Percentiles rank a stretch among this genome's conserved stretches.
Evolutionary conservation across 2,113 vertebrate genomes (phyloP).

Genomic region (Choloepus hoffmanni): DNA sequence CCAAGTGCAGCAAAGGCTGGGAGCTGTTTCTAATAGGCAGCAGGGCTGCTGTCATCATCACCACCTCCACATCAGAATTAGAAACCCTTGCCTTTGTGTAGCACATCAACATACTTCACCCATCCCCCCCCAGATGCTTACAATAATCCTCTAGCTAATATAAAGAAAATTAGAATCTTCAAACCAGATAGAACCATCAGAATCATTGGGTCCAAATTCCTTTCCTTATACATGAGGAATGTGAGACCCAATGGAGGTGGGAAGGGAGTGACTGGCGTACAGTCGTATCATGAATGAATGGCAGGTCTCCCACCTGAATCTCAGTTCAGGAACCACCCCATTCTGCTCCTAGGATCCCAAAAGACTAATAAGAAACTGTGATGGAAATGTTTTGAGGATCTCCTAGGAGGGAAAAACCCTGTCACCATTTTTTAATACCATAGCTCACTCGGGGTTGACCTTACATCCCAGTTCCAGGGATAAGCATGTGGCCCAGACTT

Average conservation of each 20-base stretch:
- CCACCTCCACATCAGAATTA: neutral
- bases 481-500: neutral
- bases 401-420: neutral
- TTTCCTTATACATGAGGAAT: neutral
- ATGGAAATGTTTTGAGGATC: neutral
- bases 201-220: neutral
- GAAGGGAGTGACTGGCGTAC: neutral
- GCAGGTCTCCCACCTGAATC: neutral
- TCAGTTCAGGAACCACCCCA: neutral
- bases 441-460: neutral
- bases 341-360: neutral
- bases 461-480: neutral
- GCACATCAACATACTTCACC: neutral
- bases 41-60: neutral
- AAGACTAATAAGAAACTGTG: neutral
- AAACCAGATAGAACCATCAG: neutral
- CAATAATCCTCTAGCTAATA: neutral
- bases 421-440: neutral
- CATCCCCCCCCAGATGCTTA: neutral
- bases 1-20: neutral
- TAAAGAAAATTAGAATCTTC: slow-evolving; percentile 12
- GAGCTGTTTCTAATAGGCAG: neutral
- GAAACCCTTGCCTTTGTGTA: neutral
- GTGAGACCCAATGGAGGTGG: neutral
- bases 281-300: neutral